Evolutionary conservation across 2,113 vertebrate species (phyloP).

Genomic region (Prunella himalayana): DNA sequence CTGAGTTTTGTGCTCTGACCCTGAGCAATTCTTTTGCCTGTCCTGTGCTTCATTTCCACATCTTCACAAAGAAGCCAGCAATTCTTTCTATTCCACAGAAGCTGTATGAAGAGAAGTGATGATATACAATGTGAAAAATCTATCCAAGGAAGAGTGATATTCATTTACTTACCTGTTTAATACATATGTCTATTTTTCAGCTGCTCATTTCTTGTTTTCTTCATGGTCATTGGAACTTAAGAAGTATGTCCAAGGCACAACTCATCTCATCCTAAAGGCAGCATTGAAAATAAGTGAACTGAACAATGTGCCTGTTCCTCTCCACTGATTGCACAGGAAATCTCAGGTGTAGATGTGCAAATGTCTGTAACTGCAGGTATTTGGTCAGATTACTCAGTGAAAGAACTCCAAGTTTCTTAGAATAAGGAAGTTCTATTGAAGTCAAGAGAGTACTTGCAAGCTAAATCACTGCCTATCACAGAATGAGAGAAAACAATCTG

Average conservation of each 20-base stretch:
- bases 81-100: neutral
- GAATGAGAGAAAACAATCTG: neutral
- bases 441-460: neutral
- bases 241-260: neutral
- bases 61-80: neutral
- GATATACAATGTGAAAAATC: neutral
- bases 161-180: neutral
- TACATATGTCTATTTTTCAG: neutral
- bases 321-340: neutral
- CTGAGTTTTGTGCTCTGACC: neutral
- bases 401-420: neutral
- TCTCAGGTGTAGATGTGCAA: neutral
- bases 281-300: neutral
- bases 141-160: neutral
- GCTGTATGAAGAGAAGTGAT: neutral
- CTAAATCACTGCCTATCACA: neutral
- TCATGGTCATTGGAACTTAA: neutral
- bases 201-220: neutral
- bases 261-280: neutral
- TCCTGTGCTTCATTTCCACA: neutral
- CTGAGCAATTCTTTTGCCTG: neutral
- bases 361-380: neutral
- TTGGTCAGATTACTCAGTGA: neutral
- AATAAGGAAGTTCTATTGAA: neutral
- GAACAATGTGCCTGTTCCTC: neutral